Percentiles rank a stretch among this genome's conserved stretches.
Conservation (phyloP, 1,140 invertebrate genomes). For the Bombus superbus region DNA sequence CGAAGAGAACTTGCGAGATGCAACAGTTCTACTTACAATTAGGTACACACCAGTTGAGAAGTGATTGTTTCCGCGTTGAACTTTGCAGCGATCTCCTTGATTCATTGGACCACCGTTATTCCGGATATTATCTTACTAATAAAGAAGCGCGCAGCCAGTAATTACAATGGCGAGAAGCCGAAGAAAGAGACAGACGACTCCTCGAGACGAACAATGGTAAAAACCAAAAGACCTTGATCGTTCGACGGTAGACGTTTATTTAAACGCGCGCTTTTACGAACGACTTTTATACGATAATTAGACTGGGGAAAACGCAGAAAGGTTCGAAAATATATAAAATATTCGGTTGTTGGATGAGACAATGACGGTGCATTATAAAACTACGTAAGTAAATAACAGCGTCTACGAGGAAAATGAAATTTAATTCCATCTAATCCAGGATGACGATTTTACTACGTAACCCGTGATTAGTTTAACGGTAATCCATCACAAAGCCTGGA, state of each 20-base stretch:
- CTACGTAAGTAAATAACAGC: no score
- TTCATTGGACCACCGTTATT: constrained; percentile 41
- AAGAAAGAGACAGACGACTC: neutral
- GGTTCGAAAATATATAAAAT: no score
- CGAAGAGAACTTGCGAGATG: neutral
- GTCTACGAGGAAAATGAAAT: constrained; percentile 28
- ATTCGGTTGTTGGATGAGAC: neutral
- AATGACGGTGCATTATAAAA: neutral
- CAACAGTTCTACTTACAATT: neutral
- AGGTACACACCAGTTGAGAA: neutral
- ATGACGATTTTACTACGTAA: constrained; percentile 17
- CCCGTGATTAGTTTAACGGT: constrained; percentile 49
- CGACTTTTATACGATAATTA: neutral
- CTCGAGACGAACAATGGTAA: neutral
- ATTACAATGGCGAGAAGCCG: constrained; percentile 16
- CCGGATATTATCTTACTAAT: constrained; percentile 42
- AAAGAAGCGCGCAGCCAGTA: constrained; percentile 11
- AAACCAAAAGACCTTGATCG: neutral
- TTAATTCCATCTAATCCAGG: constrained; percentile 40
- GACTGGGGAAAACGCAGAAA: neutral
- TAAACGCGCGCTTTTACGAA: neutral
- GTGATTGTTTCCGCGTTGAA: neutral
- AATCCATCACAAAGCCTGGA: constrained; percentile 10
- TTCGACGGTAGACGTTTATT: neutral
- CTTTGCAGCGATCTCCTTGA: neutral